Conservation (phyloP, 2,113 vertebrate genomes). For the Indri indri region DNA sequence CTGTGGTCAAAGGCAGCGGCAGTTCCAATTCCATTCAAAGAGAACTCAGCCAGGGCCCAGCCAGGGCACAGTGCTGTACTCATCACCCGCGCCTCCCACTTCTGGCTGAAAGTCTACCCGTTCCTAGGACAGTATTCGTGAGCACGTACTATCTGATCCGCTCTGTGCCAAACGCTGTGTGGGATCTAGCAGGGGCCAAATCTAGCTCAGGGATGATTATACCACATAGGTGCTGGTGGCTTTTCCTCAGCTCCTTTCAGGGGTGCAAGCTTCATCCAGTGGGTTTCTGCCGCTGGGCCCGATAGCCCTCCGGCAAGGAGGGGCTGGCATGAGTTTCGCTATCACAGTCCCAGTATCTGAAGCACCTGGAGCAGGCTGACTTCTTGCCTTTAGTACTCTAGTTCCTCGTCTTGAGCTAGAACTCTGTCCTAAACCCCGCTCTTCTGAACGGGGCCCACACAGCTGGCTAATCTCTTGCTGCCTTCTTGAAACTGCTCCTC, state of each 20-base stretch:
- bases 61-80: neutral
- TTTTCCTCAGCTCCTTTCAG: neutral
- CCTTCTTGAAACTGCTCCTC: neutral
- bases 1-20: neutral
- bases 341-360: neutral
- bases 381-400: neutral
- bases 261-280: too few species aligned
- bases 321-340: neutral
- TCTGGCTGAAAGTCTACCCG: too few species aligned
- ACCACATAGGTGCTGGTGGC: accelerated
- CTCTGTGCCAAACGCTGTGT: neutral
- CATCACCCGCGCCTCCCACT: neutral
- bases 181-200: neutral
- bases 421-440: neutral
- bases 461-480: neutral
- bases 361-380: neutral
- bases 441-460: neutral
- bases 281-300: neutral
- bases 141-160: neutral
- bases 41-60: neutral
- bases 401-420: too few species aligned
- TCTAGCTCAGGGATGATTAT: neutral
- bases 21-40: neutral
- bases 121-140: neutral
- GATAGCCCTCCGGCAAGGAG: neutral